phyloP scores from a whole-genome alignment of 2,797 vertebrate genomes.

The Sitta carolinensis region DNA sequence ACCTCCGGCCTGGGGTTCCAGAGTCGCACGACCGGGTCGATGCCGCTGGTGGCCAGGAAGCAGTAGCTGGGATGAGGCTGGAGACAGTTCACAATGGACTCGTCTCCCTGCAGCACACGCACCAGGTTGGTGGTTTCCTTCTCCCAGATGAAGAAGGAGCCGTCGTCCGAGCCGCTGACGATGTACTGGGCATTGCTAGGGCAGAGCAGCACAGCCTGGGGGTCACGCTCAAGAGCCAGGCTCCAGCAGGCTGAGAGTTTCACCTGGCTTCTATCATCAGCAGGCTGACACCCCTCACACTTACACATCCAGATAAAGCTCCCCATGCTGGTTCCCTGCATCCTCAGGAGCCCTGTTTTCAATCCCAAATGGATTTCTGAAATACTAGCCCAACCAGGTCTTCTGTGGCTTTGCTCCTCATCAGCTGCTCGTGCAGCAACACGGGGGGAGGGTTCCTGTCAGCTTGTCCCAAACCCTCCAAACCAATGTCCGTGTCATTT shows the following conservation, averaged over 20 bases:
- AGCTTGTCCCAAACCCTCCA: not conserved
- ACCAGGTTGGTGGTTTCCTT: conserved; percentile 97
- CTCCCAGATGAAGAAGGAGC: conserved; percentile 99
- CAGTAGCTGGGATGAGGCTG: conserved; percentile 98
- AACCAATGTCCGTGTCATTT: not conserved
- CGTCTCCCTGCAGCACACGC: conserved; percentile 94
- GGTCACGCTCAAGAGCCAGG: not conserved
- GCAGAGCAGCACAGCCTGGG: conserved; percentile 7
- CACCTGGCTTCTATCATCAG: not conserved
- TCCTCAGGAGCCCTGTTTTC: not conserved
- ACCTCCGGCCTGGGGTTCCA: conserved; percentile 98
- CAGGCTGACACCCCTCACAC: not conserved
- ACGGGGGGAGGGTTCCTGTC: not conserved
- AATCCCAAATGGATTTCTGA: not conserved
- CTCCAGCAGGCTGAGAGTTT: not conserved
- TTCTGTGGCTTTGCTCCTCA: not conserved
- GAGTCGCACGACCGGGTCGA: conserved; percentile 94
- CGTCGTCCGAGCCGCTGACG: conserved; percentile 95
- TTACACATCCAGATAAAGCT: not conserved
- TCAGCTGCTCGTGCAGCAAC: not conserved
- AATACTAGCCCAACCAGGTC: not conserved
- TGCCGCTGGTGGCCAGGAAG: conserved; percentile 96
- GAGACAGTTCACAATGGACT: conserved; percentile 98
- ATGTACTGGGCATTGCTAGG: conserved; percentile 96
- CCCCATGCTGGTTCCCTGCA: not conserved